A percentile compares a stretch with the other conserved stretches of the same genome.
These are phyloP conservation scores for Chionomys nivalis DNA, from an alignment of 2,113 vertebrate species.

Conservation along the genomic window DNA sequence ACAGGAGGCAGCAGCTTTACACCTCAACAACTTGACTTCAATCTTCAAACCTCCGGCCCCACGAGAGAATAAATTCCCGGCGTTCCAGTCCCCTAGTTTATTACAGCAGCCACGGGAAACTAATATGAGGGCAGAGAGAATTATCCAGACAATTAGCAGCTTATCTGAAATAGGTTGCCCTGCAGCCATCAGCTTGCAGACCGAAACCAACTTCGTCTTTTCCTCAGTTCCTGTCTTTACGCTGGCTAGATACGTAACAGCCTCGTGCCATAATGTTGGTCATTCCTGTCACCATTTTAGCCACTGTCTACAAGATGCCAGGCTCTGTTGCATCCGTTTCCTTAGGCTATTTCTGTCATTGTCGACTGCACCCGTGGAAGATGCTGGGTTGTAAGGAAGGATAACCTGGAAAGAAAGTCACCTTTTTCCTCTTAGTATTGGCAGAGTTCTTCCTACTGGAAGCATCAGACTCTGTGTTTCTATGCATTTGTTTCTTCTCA, in stretches of 20 bases:
- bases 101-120: not conserved
- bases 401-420: not conserved
- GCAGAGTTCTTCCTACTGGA: not conserved
- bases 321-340: not conserved
- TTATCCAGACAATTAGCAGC: constrained; percentile 6
- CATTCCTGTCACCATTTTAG: not conserved
- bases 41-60: not conserved
- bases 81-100: not conserved
- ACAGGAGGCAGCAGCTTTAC: not conserved
- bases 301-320: not conserved
- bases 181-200: not conserved
- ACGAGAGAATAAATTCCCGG: not conserved
- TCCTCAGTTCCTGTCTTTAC: not conserved
- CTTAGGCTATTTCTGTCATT: not conserved
- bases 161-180: constrained; percentile 33
- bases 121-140: constrained; percentile 7
- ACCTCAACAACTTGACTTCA: not conserved
- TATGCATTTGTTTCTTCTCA: not conserved
- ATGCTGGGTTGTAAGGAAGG: not conserved
- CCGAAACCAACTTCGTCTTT: not conserved
- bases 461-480: not conserved
- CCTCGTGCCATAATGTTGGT: not conserved
- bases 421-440: not conserved
- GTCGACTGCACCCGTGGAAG: not conserved
- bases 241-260: not conserved